phyloP scores from a whole-genome alignment of 2,888 invertebrate species.

The Cheilosia vulpina region DNA sequence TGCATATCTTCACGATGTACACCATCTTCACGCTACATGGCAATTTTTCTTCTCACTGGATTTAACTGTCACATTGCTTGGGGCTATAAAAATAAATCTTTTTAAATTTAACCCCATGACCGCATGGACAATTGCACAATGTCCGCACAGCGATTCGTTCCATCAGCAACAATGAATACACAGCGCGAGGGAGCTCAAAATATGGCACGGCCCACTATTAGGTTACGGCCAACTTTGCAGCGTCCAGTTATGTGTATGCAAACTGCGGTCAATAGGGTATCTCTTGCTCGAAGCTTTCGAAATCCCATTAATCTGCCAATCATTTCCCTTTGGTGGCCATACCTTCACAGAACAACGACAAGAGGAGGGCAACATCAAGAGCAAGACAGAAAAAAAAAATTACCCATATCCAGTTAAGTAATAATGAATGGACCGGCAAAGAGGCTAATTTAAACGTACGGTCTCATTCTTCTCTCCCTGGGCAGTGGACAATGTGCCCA shows the following conservation, averaged over 20 bases:
- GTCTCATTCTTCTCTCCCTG: conserved; percentile 14
- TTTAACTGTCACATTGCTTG: conserved; percentile 50
- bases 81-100: conserved; percentile 58
- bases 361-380: conserved; percentile 15
- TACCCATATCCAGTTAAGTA: conserved; percentile 54
- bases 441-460: conserved; percentile 59
- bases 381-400: neutral
- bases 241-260: conserved; percentile 57
- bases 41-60: conserved; percentile 15
- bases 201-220: conserved; percentile 57
- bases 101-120: conserved; percentile 59
- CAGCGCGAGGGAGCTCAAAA: conserved; percentile 2
- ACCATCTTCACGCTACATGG: neutral
- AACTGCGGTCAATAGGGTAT: conserved; percentile 69
- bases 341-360: conserved; percentile 13
- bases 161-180: conserved; percentile 26
- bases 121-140: conserved; percentile 67
- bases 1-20: neutral
- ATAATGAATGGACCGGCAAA: conserved; percentile 67
- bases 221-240: conserved; percentile 57
- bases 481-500: conserved; percentile 37
- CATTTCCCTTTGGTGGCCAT: conserved; percentile 47
- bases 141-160: conserved; percentile 44
- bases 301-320: conserved; percentile 71
- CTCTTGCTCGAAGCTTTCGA: conserved; percentile 59